These are phyloP conservation scores for Holothuria leucospilota DNA, from an alignment of 53 echinoderm and acorn worm genomes.

Conservation along the genomic window DNA sequence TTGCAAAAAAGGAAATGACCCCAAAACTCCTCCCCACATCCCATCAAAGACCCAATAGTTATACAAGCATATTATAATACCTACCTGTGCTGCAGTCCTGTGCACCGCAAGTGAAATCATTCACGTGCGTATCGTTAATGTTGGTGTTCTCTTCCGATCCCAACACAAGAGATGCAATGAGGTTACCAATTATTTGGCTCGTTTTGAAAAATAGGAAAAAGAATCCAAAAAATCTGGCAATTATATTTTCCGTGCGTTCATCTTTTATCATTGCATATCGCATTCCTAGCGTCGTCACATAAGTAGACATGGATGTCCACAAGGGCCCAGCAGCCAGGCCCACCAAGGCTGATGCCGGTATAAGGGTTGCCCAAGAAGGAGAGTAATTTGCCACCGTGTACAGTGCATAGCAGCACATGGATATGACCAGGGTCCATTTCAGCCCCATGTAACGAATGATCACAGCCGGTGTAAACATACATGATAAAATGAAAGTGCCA, in stretches of 20 bases:
- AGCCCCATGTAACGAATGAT: slow-evolving; percentile 84
- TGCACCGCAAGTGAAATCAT: slow-evolving; percentile 72
- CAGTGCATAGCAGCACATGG: slow-evolving; percentile 74
- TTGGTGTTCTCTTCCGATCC: slow-evolving; percentile 36
- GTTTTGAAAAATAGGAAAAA: slow-evolving; percentile 95
- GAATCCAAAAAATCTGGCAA: slow-evolving; percentile 90
- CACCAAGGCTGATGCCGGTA: slow-evolving; percentile 89
- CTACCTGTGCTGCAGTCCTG: too few relatives aligned
- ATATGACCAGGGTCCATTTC: slow-evolving; percentile 81
- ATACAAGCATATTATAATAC: too few relatives aligned
- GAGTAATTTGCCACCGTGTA: slow-evolving; percentile 87
- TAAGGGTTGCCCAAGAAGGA: slow-evolving; percentile 88
- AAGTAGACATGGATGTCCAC: slow-evolving; percentile 92
- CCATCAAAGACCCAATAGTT: too few relatives aligned
- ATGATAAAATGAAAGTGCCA: slow-evolving; percentile 75
- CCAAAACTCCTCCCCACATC: too few relatives aligned
- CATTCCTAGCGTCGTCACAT: slow-evolving; percentile 81
- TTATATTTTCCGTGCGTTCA: slow-evolving; percentile 65
- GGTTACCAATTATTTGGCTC: slow-evolving; percentile 88
- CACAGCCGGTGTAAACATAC: slow-evolving; percentile 72
- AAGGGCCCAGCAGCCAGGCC: slow-evolving; percentile 93
- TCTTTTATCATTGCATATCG: slow-evolving; percentile 68
- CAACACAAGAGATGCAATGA: slow-evolving; percentile 84
- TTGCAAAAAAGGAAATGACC: too few relatives aligned
- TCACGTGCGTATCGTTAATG: not conserved